These are phyloP conservation scores for Perognathus longimembris DNA, from an alignment of 2,113 vertebrate species.

Conservation along the genomic window DNA sequence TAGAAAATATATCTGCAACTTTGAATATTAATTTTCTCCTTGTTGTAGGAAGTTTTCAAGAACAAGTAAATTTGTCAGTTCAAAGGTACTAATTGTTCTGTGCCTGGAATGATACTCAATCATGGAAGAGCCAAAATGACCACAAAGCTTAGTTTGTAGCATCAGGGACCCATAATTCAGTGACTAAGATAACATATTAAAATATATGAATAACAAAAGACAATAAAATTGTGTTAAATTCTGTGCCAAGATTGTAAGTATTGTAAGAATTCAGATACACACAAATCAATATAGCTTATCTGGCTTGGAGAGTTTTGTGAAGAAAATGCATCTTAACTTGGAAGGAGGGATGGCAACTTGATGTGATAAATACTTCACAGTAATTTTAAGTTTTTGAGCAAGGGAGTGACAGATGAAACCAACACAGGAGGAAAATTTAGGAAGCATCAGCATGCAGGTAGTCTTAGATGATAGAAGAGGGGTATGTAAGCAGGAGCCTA, in stretches of 20 bases:
- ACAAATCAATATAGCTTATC: conserved; percentile 48
- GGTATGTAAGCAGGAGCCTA: neutral
- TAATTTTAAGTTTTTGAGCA: conserved; percentile 59
- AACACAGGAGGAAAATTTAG: conserved; percentile 9
- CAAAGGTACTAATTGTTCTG: neutral
- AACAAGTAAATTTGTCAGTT: neutral
- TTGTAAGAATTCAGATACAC: conserved; percentile 47
- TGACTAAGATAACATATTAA: conserved; percentile 9
- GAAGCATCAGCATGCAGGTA: conserved; percentile 30
- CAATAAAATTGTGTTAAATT: conserved; percentile 51
- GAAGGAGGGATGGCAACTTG: conserved; percentile 48
- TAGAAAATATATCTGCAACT: neutral
- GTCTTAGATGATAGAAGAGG: conserved; percentile 25
- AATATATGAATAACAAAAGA: conserved; percentile 37
- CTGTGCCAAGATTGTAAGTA: conserved; percentile 24
- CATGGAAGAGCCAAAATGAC: conserved; percentile 45
- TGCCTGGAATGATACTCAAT: neutral
- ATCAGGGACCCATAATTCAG: conserved; percentile 15
- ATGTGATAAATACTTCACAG: conserved; percentile 68
- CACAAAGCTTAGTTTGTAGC: neutral
- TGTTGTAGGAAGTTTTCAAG: neutral
- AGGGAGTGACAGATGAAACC: conserved; percentile 52
- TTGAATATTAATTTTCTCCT: neutral
- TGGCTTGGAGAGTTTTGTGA: conserved; percentile 41
- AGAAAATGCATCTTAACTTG: conserved; percentile 50